These are phyloP conservation scores for Ips nitidus DNA, from an alignment of 1,140 invertebrate species.

Conservation along the genomic window DNA sequence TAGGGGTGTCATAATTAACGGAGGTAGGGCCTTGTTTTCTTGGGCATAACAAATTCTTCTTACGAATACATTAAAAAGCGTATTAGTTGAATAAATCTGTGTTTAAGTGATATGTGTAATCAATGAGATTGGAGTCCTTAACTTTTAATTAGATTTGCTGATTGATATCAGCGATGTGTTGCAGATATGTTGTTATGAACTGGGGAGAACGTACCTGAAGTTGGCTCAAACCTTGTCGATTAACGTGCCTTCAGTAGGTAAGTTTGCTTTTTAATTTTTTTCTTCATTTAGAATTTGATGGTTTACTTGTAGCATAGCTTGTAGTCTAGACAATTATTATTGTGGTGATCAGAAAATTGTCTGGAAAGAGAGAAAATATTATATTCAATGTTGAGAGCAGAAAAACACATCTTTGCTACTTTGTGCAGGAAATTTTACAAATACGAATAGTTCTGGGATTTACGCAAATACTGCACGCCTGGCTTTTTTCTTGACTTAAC, in stretches of 20 bases:
- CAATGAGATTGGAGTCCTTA: no score
- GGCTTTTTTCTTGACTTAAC: no score
- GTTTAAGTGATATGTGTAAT: neutral
- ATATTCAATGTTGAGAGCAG: no score
- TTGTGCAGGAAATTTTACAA: no score
- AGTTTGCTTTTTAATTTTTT: constrained; percentile 54
- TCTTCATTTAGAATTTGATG: neutral
- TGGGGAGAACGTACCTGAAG: constrained; percentile 90
- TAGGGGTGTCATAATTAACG: constrained; percentile 10
- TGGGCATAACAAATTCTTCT: constrained; percentile 33
- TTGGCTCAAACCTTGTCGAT: constrained; percentile 88
- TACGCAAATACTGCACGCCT: no score
- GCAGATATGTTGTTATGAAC: constrained; percentile 93
- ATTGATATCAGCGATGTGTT: constrained; percentile 97
- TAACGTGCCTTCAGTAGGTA: constrained; percentile 89
- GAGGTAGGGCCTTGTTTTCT: constrained; percentile 15
- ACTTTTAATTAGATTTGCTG: constrained; percentile 72
- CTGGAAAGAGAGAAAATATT: no score
- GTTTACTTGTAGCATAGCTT: neutral
- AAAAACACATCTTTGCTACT: no score
- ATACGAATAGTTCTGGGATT: no score
- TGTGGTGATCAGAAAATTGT: no score
- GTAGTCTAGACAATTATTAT: no score
- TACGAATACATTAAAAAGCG: constrained; percentile 32
- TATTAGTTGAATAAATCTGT: neutral